Evolutionary conservation across 1,140 invertebrate genomes (phyloP).

Genomic region (Penaeus chinensis): DNA sequence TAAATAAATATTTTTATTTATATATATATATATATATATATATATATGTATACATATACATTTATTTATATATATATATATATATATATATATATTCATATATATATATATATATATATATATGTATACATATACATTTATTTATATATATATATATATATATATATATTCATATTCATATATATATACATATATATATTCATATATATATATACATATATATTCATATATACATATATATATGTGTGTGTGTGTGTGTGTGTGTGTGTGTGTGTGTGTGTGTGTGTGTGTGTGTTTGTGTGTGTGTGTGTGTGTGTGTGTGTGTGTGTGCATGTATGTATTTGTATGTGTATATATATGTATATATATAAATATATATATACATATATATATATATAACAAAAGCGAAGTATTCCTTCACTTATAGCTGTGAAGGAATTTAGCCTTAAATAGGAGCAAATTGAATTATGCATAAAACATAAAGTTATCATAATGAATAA

Average conservation of each 20-base stretch:
- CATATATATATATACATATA: constrained; percentile 42
- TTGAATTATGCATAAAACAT: too few species aligned
- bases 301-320: constrained; percentile 3
- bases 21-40: too few species aligned
- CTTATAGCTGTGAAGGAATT: too few species aligned
- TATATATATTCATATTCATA: constrained; percentile 29
- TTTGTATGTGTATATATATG: too few species aligned
- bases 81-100: constrained; percentile 21
- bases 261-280: constrained; percentile 24
- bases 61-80: constrained; percentile 44
- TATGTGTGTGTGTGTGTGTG: constrained; percentile 24
- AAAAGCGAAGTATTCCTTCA: too few species aligned
- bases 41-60: neutral
- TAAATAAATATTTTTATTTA: constrained; percentile 12
- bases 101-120: constrained; percentile 9
- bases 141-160: constrained; percentile 46
- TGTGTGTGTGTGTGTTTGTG: constrained; percentile 20
- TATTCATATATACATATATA: constrained; percentile 41
- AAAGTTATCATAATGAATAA: too few species aligned
- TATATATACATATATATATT: constrained; percentile 20
- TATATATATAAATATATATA: too few species aligned
- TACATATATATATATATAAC: too few species aligned
- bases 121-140: neutral
- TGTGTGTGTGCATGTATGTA: too few species aligned
- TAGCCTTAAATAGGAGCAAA: too few species aligned